Base-by-base conservation (phyloP, 2,888 invertebrate species). In the Drosophila helvetica region DNA sequence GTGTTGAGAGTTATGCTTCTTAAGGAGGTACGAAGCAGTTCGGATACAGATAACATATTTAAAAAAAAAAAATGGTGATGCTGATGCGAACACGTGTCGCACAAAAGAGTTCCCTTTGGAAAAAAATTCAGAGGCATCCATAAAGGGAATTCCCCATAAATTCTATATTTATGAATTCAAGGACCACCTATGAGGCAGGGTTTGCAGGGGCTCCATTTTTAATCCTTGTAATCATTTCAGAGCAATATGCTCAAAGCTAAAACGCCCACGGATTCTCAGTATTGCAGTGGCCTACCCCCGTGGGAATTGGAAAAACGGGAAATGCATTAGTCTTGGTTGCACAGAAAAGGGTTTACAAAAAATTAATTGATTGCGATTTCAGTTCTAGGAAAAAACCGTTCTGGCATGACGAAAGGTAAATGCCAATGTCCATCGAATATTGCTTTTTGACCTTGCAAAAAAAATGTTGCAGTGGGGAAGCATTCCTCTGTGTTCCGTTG, bases 361-460 rank as follows among this genome's bases (percentile, higher is more conserved):
- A 19, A n/a, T n/a, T n/a, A 22, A 22, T 22, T 22, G 22, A 22
- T 22, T 22, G 22, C 22, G 22, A 6, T 38, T 15, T 38, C 33
- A 38, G 33, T 38, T 33, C 33, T 15, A 12, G 33, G 33, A 33
- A 33, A 33, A 33, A 4, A 12, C 33, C 12, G 1, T 33, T 33
- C 5, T 5, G 15, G 33, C 33, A 15, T 5, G 42, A 25, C 48
- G 52, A 62, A 59, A 71, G 63, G 72, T 72, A 48, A 70, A 69
- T 67, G 30, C 48, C 22, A 25, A n/a, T 22, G 25, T 22, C 9
- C 25, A 25, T 12, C 1, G 15, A 15, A 51, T 46, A 42, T 30
- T 30, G 4, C 10, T 12, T 17, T 12, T 63, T 18, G 38, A 52
- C 33, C 18, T n/a, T 19, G 25, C 33, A 38, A 38, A 15, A 38